phyloP scores from a whole-genome alignment of 1,140 invertebrate species.

The Bombus vancouverensis region DNA sequence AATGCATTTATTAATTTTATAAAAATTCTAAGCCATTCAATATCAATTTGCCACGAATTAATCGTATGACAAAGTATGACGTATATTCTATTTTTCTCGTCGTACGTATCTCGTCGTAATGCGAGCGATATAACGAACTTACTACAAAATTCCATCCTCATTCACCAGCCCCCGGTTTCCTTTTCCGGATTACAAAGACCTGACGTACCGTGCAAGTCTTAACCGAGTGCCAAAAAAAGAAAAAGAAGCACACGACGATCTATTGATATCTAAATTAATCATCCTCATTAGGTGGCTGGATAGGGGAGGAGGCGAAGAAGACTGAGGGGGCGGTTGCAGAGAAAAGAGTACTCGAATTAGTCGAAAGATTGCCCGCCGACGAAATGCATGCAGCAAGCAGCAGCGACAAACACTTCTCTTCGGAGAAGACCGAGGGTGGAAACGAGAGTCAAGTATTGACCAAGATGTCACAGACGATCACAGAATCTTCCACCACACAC shows the following conservation, averaged over 20 bases:
- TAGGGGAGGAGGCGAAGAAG: conserved; percentile 21
- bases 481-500: conserved; percentile 77
- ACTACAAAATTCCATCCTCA: background rate
- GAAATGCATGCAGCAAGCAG: conserved; percentile 80
- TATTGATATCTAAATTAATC: conserved; percentile 79
- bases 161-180: background rate
- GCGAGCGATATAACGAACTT: background rate
- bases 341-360: conserved; percentile 58
- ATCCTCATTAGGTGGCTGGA: conserved; percentile 62
- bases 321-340: background rate
- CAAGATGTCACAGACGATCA: conserved; percentile 80
- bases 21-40: background rate
- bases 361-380: conserved; percentile 64
- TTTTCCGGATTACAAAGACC: background rate
- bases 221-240: background rate
- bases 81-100: too few relatives aligned
- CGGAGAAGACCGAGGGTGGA: conserved; percentile 73
- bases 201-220: background rate
- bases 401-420: conserved; percentile 79
- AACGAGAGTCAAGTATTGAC: conserved; percentile 72
- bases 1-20: background rate
- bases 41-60: background rate
- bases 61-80: too few relatives aligned
- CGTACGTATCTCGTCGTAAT: too few relatives aligned
- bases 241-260: conserved; percentile 42